Evolutionary conservation across 2,888 invertebrate species (phyloP).

Genomic region (Philaethria dido): DNA sequence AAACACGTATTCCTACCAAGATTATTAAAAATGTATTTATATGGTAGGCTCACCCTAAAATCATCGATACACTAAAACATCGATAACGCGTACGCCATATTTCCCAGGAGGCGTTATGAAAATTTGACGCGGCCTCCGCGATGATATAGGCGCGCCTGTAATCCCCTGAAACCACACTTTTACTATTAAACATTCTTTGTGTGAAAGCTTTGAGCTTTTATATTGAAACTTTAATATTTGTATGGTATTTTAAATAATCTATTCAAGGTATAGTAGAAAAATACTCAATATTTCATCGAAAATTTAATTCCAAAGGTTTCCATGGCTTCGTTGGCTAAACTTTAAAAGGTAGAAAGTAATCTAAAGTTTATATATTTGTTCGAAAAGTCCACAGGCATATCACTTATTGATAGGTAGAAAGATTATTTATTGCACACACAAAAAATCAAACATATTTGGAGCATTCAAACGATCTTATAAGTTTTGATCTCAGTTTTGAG

Average conservation of each 20-base stretch:
- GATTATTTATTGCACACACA: too few relatives aligned
- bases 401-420: too few relatives aligned
- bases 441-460: too few relatives aligned
- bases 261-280: too few relatives aligned
- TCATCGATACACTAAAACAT: constrained; percentile 69
- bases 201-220: constrained; percentile 23
- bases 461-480: too few relatives aligned
- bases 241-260: constrained; percentile 10
- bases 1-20: not conserved
- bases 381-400: not conserved
- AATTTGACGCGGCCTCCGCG: constrained; percentile 59
- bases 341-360: too few relatives aligned
- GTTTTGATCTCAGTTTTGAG: too few relatives aligned
- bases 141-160: constrained; percentile 20
- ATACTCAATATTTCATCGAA: not conserved
- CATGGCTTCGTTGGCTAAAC: not conserved
- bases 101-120: constrained; percentile 76
- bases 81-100: constrained; percentile 54
- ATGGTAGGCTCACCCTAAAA: constrained; percentile 54
- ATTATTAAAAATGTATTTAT: constrained; percentile 18
- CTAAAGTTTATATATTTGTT: not conserved
- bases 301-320: not conserved
- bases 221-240: constrained; percentile 7
- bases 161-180: constrained; percentile 25
- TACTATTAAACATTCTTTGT: constrained; percentile 18